Evolutionary conservation across 2,113 vertebrate species (phyloP).

Genomic region (Phrynocephalus versicolor): DNA sequence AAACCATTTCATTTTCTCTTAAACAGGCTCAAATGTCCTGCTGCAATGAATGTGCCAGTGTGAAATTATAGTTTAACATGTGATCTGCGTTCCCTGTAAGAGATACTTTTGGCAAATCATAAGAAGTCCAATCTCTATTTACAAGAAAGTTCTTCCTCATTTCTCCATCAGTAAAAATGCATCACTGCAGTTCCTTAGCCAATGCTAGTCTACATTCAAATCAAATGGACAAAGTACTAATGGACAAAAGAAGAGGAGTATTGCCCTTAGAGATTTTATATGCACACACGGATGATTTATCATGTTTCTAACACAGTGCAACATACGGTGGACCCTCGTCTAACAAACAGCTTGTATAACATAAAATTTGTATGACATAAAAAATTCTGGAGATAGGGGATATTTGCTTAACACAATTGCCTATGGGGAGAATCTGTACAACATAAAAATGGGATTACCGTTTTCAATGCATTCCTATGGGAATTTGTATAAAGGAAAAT

Average conservation of each 20-base stretch:
- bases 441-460: too few species aligned
- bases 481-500: too few species aligned
- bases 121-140: slow-evolving; percentile 1
- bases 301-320: too few species aligned
- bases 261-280: background rate
- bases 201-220: background rate
- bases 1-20: slow-evolving; percentile 38
- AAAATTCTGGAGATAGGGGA: too few species aligned
- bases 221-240: background rate
- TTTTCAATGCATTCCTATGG: too few species aligned
- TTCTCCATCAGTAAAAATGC: background rate
- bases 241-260: background rate
- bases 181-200: background rate
- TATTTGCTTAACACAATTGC: too few species aligned
- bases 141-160: slow-evolving; percentile 5
- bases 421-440: too few species aligned
- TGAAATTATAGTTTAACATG: slow-evolving; percentile 2
- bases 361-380: too few species aligned
- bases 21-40: slow-evolving; percentile 5
- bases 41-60: slow-evolving; percentile 20
- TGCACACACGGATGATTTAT: background rate
- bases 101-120: slow-evolving; percentile 22
- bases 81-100: slow-evolving; percentile 1
- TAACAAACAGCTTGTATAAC: too few species aligned
- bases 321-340: too few species aligned